phyloP scores from a whole-genome alignment of 2,797 vertebrate species.

The Pteronotus mesoamericanus region DNA sequence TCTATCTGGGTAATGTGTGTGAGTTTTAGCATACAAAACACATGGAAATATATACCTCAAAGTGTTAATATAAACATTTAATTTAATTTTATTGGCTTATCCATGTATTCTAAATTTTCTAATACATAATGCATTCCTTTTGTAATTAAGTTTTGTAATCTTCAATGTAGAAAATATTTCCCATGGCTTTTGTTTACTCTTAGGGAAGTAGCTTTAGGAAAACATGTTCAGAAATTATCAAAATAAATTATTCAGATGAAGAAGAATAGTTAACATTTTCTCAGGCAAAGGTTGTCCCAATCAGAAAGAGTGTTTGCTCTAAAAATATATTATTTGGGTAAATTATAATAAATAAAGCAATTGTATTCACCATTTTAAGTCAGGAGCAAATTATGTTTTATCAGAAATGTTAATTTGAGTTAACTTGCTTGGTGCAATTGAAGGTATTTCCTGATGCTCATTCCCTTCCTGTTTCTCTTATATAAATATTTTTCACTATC shows the following conservation, averaged over 20 bases:
- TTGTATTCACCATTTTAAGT: conserved; percentile 26
- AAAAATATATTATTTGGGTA: not conserved
- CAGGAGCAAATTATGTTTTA: not conserved
- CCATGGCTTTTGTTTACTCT: not conserved
- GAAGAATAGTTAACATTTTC: not conserved
- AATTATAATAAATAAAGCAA: not conserved
- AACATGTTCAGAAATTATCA: not conserved
- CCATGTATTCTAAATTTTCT: not conserved
- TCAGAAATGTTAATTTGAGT: not conserved
- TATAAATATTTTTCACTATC: not conserved
- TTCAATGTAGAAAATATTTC: not conserved
- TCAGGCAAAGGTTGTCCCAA: conserved; percentile 11
- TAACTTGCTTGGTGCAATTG: not conserved
- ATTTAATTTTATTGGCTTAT: not conserved
- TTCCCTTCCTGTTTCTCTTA: not conserved
- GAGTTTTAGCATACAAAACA: not conserved
- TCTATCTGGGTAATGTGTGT: not conserved
- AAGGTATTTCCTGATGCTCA: not conserved
- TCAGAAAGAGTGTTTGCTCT: not conserved
- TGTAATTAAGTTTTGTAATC: not conserved
- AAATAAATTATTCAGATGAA: conserved; percentile 12
- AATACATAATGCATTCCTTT: not conserved
- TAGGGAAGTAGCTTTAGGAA: not conserved
- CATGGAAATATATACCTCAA: conserved; percentile 41
- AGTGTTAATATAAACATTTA: not conserved